Percentiles rank a stretch among this genome's conserved stretches.
Evolutionary conservation across 2,797 vertebrate species (phyloP).

Genomic region (Syndactyla subalaris): DNA sequence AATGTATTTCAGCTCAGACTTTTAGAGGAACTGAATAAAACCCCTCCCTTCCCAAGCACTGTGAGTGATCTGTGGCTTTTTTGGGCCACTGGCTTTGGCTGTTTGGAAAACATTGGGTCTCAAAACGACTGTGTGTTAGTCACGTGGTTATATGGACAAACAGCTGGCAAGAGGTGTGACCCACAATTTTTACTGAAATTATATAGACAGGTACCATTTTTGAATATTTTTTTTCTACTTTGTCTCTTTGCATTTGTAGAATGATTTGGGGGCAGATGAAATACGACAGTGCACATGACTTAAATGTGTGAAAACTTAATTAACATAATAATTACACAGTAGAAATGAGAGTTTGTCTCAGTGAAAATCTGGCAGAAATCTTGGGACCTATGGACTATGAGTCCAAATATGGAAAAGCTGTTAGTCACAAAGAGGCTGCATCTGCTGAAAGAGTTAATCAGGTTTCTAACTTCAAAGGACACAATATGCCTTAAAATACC

Average conservation of each 20-base stretch:
- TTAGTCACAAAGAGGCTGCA: not conserved
- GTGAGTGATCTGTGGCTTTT: not conserved
- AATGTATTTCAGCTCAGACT: not conserved
- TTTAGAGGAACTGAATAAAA: not conserved
- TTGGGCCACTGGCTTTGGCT: not conserved
- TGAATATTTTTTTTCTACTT: not conserved
- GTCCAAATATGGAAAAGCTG: slow-evolving; percentile 3
- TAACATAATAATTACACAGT: slow-evolving; percentile 20
- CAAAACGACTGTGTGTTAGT: not conserved
- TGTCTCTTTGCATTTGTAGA: not conserved
- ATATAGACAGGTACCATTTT: not conserved
- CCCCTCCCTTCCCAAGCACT: not conserved
- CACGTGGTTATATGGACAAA: not conserved
- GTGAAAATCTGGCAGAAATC: not conserved
- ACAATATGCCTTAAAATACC: not conserved
- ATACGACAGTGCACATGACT: not conserved
- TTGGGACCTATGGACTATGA: not conserved
- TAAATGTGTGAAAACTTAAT: slow-evolving; percentile 39
- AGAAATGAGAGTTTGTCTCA: not conserved
- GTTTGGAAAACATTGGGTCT: not conserved
- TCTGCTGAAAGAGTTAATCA: slow-evolving; percentile 38
- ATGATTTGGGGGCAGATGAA: not conserved
- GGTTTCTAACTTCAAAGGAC: not conserved
- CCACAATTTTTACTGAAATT: not conserved
- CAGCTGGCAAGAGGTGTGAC: not conserved